Conservation (phyloP, 2,113 vertebrate species). For the Melanostigma gelatinosum region DNA sequence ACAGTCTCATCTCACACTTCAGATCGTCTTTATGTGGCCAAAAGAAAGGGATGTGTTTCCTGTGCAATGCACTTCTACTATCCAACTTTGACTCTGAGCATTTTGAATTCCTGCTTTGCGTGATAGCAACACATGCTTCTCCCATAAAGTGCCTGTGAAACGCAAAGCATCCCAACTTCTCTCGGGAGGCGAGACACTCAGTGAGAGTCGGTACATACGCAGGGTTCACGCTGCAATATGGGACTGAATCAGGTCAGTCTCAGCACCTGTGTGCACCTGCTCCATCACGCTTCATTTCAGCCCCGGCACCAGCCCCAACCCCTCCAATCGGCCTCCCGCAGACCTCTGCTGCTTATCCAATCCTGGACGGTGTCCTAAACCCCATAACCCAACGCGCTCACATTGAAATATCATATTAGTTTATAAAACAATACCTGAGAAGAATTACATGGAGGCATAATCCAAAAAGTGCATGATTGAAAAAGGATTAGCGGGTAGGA, state of each 20-base stretch:
- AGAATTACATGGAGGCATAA: constrained; percentile 78
- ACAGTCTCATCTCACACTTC: background rate
- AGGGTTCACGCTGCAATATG: constrained; percentile 6
- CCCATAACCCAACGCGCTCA: constrained; percentile 56
- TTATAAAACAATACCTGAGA: constrained; percentile 80
- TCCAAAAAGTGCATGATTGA: constrained; percentile 84
- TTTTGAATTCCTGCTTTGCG: background rate
- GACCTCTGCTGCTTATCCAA: constrained; percentile 65
- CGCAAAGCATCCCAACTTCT: background rate
- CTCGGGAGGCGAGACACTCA: background rate
- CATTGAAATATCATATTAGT: constrained; percentile 82
- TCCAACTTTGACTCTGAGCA: background rate
- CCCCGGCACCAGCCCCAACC: constrained; percentile 6
- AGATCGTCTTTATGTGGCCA: background rate
- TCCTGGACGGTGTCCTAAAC: constrained; percentile 66
- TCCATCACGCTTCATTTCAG: constrained; percentile 53
- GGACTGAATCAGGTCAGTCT: constrained; percentile 54
- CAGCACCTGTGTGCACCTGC: constrained; percentile 51
- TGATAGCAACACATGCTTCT: background rate
- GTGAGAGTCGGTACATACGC: constrained; percentile 4
- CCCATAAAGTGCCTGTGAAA: background rate
- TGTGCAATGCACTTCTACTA: background rate
- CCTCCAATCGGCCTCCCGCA: constrained; percentile 58
- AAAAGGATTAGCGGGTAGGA: constrained; percentile 75
- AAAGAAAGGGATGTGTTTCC: background rate